Base-by-base conservation (phyloP, 2,888 invertebrate genomes). In the Drosophila sordidapex region DNA sequence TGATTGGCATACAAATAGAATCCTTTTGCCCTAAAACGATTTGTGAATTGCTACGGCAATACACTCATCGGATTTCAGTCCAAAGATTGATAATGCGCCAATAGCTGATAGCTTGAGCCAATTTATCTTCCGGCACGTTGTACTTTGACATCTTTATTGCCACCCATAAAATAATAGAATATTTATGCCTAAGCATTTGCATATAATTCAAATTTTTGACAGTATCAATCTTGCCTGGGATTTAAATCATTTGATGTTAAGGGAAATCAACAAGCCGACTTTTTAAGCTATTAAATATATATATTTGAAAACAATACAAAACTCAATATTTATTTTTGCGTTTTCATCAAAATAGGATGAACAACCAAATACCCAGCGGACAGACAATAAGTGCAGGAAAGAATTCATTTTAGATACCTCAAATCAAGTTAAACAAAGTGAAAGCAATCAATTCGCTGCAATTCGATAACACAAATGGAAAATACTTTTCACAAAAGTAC, bases 1-100 rank as follows among this genome's bases (percentile, higher is more conserved):
- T 60, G 70, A 59, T 70, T 38, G 21, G 59, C 59, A 70, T 70
- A 60, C 33, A 70, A 69, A 69, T 70, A 60, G 52, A 70, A 70
- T 60, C 46, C 54, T 70, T 70, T 33, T 40, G 36, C 49, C 48
- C 35, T 25, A 35, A 48, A 60, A 48, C 52, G 64, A 64, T 64
- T 71, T 71, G 73, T 35, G 46, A 36, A 62, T 62, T 36, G 62
- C 43, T 56, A 29, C 5, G 18, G 70, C 33, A 72, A 56, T 52
- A 51, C 10, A 51, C 61, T 46, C 72, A 53, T 53, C 36, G 53
- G 53, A 64, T 64, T 58, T 57, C 13, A 51, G 25, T 46, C 33
- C 13, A 18, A 46, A 52, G 43, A 71, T 71, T 46, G 63, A 71
- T 71, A 65, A 72, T 21, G 46, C 29, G 40, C 43, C 51, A 64